Evolutionary conservation across 2,888 invertebrate genomes (phyloP), one percentile per base, ranked within the genome.

Genomic region (Hypsopygia costalis): DNA sequence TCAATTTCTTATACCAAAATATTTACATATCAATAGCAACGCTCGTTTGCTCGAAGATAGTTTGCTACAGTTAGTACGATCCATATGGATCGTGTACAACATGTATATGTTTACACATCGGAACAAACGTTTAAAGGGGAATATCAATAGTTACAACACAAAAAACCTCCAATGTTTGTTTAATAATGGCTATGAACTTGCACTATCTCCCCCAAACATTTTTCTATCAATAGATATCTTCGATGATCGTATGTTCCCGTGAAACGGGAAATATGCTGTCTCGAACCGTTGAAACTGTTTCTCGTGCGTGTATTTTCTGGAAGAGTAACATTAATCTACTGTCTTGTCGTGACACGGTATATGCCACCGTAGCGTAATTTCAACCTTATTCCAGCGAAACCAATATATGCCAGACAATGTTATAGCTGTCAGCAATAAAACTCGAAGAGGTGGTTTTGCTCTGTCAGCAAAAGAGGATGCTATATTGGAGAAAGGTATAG

Each of bases 401-500:
- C 39, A 39, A 39, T 33, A 39, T 20, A 27, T 27, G 39, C 33
- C 39, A 39, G 11, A 32, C 30, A 31, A 21, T 11, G 35, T 28
- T 28, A 28, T 36, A 37, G 20, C 36, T 20, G 39, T 39, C 16
- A 20, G 33, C 28, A 33, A 10, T 11, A 16, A 11, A 28, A 33
- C 10, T 20, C 33, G 20, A 9, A 16, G n/a, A n/a, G n/a, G n/a
- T n/a, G n/a, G n/a, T n/a, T n/a, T n/a, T n/a, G n/a, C n/a, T n/a
- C n/a, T n/a, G n/a, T n/a, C n/a, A n/a, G n/a, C n/a, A n/a, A n/a
- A 32, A 33, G 33, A 25, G 12, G 28, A 33, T 34, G 27, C 33
- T 39, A 47, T 52, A 58, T 58, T 48, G 46, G 36, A 49, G 51
- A 54, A 57, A 51, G 16, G 4, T 43, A 46, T 55, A 55, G 49